phyloP scores from a whole-genome alignment of 2,113 vertebrate genomes.

The Hemiscyllium ocellatum region DNA sequence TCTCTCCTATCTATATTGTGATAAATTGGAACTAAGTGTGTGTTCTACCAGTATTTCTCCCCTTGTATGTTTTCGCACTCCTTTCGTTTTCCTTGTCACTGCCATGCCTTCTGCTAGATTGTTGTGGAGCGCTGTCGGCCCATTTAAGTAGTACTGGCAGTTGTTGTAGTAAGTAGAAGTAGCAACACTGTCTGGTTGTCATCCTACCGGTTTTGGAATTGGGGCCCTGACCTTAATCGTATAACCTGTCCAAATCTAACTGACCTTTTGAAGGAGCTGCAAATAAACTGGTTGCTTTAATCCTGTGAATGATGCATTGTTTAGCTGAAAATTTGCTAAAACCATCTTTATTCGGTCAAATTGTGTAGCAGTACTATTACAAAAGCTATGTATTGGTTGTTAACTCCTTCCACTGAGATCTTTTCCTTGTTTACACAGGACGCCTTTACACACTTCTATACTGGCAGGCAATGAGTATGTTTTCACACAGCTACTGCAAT shows the following conservation, averaged over 20 bases:
- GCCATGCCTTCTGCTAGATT: neutral
- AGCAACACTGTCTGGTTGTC: neutral
- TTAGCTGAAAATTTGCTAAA: neutral
- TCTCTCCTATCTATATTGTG: neutral
- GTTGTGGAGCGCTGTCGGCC: neutral
- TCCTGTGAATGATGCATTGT: neutral
- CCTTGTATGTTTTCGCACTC: neutral
- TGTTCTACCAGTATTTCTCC: neutral
- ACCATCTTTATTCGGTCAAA: neutral
- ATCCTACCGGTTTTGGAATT: neutral
- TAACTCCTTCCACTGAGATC: neutral
- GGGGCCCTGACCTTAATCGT: neutral
- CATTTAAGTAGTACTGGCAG: neutral
- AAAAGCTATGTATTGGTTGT: neutral
- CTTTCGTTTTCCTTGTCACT: neutral
- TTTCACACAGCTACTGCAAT: conserved; percentile 88
- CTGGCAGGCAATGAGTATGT: conserved; percentile 83
- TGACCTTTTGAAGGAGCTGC: neutral
- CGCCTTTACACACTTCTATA: conserved; percentile 83
- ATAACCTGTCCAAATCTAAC: neutral
- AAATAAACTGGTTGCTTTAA: neutral
- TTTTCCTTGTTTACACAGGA: conserved; percentile 56
- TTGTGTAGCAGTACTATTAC: neutral
- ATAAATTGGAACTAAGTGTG: neutral
- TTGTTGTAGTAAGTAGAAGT: neutral